A percentile compares a stretch with the other conserved stretches of the same genome.
Evolutionary conservation across 2,113 vertebrate species (phyloP).

Genomic region (Myodes glareolus): DNA sequence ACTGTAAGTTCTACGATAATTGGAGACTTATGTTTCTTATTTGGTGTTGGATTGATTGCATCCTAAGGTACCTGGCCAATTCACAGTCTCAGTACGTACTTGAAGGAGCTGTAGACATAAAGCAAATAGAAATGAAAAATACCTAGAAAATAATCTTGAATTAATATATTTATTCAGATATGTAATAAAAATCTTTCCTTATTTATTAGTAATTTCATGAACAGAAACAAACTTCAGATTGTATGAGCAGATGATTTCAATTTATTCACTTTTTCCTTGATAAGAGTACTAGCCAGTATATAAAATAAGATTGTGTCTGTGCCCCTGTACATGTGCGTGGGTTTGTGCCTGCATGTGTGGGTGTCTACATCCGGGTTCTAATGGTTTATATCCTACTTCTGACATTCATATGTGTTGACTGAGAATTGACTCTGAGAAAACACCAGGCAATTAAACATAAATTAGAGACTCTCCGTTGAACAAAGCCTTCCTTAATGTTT

Average conservation of each 20-base stretch:
- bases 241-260: not conserved
- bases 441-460: conserved; percentile 27
- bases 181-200: not conserved
- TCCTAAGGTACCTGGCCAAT: not conserved
- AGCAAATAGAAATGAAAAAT: not conserved
- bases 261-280: not conserved
- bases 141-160: not conserved
- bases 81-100: not conserved
- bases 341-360: not conserved
- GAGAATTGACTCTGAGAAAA: not conserved
- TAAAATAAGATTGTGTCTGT: not conserved
- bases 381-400: not conserved
- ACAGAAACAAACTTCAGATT: not conserved
- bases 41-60: not conserved
- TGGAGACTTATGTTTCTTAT: not conserved
- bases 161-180: conserved; percentile 4
- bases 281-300: not conserved
- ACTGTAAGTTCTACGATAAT: not conserved
- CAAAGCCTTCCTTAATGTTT: conserved; percentile 32
- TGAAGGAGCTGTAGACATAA: conserved; percentile 3
- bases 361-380: not conserved
- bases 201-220: conserved; percentile 37
- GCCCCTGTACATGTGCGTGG: not conserved
- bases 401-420: not conserved
- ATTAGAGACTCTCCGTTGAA: not conserved